Evolutionary conservation across 1,140 invertebrate species (phyloP).

Genomic region (Nymphalis io): DNA sequence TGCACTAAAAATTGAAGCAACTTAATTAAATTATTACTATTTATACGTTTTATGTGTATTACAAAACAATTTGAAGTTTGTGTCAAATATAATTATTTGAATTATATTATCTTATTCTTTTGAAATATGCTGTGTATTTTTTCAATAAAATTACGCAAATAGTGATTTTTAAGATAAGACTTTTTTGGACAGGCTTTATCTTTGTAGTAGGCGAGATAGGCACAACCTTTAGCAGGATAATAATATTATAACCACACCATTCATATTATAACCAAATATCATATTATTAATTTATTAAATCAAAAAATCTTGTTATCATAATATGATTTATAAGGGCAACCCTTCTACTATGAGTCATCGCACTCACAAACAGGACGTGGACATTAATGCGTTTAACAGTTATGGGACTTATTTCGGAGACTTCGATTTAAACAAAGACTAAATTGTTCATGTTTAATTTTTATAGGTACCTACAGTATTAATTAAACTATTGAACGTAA

Average conservation of each 20-base stretch:
- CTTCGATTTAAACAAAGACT: not conserved
- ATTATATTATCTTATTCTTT: too few relatives aligned
- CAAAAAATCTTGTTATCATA: not conserved
- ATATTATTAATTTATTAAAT: not conserved
- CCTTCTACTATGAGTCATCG: conserved; percentile 8
- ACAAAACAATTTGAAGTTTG: too few relatives aligned
- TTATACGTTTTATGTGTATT: too few relatives aligned
- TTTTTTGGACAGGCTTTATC: not conserved
- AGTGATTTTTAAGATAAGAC: conserved; percentile 1
- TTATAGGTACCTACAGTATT: not conserved
- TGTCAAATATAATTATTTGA: too few relatives aligned
- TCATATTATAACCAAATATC: too few relatives aligned
- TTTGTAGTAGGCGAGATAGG: not conserved
- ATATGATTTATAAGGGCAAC: not conserved
- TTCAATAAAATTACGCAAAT: not conserved
- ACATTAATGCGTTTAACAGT: conserved; percentile 7
- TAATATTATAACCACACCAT: too few relatives aligned
- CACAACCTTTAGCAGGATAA: not conserved
- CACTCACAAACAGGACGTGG: conserved; percentile 6
- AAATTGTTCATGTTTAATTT: not conserved
- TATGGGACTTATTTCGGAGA: not conserved
- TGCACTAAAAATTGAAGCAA: too few relatives aligned
- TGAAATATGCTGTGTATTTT: too few relatives aligned
- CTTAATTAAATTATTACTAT: too few relatives aligned
- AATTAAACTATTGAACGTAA: not conserved